Evolutionary conservation across 2,113 vertebrate species (phyloP).

Genomic region (Jaculus jaculus): DNA sequence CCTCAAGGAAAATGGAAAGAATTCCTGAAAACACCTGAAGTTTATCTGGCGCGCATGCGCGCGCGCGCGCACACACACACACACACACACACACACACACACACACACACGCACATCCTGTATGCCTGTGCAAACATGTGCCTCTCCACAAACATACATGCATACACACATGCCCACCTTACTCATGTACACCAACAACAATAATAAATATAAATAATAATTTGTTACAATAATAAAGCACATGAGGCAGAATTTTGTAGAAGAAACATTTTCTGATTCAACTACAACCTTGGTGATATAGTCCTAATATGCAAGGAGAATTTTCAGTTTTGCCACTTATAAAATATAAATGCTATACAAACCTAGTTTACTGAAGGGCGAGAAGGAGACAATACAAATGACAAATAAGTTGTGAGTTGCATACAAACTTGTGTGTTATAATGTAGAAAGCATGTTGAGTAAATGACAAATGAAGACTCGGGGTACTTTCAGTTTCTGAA

Average conservation of each 20-base stretch:
- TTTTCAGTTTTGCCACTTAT: conserved; percentile 17
- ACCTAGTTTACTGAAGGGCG: neutral
- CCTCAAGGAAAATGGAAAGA: too few species aligned
- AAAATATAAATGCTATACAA: conserved; percentile 22
- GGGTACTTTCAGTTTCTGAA: neutral
- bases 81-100: too few species aligned
- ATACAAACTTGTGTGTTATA: neutral
- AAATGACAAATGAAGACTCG: neutral
- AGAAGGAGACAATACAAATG: neutral
- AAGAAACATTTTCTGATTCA: neutral
- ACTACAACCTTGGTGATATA: neutral
- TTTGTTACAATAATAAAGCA: neutral
- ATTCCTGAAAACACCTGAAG: too few species aligned
- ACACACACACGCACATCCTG: too few species aligned
- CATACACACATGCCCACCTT: too few species aligned
- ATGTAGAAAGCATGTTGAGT: neutral
- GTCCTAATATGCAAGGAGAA: neutral
- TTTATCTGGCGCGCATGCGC: too few species aligned
- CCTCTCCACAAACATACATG: too few species aligned
- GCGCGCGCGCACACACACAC: too few species aligned
- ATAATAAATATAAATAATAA: too few species aligned
- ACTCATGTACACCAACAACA: too few species aligned
- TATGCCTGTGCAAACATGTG: too few species aligned
- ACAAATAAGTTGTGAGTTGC: neutral
- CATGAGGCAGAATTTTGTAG: neutral